These are phyloP conservation scores for Ctena decussata DNA, from an alignment of 2,888 invertebrate species.

Conservation along the genomic window DNA sequence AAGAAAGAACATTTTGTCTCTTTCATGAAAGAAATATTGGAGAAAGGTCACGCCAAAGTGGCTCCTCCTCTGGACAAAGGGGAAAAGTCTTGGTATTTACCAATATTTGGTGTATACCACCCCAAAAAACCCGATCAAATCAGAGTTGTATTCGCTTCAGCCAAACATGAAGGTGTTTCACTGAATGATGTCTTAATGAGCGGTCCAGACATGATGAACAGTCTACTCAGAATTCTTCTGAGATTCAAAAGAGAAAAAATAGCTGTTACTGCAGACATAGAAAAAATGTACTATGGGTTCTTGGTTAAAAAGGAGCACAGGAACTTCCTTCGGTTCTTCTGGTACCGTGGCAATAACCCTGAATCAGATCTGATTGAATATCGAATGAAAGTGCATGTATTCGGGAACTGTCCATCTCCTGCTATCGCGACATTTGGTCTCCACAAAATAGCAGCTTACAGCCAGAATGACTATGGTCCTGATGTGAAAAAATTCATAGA, in stretches of 20 bases:
- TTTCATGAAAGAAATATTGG: conserved; percentile 55
- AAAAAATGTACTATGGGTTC: conserved; percentile 60
- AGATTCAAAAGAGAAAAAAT: conserved; percentile 42
- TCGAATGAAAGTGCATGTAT: conserved; percentile 51
- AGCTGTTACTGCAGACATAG: conserved; percentile 47
- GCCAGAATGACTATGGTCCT: neutral
- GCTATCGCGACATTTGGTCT: conserved; percentile 56
- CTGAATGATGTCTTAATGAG: conserved; percentile 45
- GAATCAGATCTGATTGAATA: conserved; percentile 37
- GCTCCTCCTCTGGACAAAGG: conserved; percentile 34
- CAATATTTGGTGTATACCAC: conserved; percentile 58
- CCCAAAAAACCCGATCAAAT: conserved; percentile 53
- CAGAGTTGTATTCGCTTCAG: conserved; percentile 56
- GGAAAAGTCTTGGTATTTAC: conserved; percentile 65
- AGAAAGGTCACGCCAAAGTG: conserved; percentile 54
- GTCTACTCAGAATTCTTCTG: conserved; percentile 43
- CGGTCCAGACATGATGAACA: conserved; percentile 56
- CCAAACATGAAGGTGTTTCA: conserved; percentile 39
- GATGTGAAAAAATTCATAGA: conserved; percentile 33
- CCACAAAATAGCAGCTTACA: conserved; percentile 23
- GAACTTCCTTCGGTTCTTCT: conserved; percentile 51
- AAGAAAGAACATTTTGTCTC: conserved; percentile 46
- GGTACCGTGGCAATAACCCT: conserved; percentile 50
- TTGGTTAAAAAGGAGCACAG: conserved; percentile 39
- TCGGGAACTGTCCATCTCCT: conserved; percentile 52